Percentiles rank a stretch among this genome's conserved stretches.
phyloP scores from a whole-genome alignment of 2,888 invertebrate genomes.

The Drosophila subsilvestris region DNA sequence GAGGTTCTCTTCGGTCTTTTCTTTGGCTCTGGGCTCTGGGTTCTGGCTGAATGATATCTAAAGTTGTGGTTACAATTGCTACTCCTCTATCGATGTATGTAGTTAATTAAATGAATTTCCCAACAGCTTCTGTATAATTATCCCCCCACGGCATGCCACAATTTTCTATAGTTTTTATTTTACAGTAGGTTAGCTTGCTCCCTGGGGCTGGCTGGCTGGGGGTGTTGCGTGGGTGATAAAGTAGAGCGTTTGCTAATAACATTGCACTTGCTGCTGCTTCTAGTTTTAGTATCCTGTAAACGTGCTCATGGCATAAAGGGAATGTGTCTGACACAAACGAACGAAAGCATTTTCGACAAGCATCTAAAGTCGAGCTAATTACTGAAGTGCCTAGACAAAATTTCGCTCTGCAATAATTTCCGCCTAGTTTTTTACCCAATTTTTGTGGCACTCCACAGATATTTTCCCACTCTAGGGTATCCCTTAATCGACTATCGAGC shows the following conservation, averaged over 20 bases:
- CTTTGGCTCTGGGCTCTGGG: slow-evolving; percentile 15
- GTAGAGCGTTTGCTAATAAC: slow-evolving; percentile 59
- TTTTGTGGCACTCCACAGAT: background rate
- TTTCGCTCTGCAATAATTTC: too few relatives aligned
- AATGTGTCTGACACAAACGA: background rate
- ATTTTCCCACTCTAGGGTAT: background rate
- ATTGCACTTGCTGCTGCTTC: slow-evolving; percentile 54
- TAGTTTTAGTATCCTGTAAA: background rate
- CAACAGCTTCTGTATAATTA: slow-evolving; percentile 21
- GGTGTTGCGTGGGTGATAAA: slow-evolving; percentile 17
- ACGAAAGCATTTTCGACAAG: too few relatives aligned
- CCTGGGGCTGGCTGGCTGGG: background rate
- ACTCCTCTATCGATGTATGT: slow-evolving; percentile 2
- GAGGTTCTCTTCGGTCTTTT: slow-evolving; percentile 3
- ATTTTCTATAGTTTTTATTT: slow-evolving; percentile 11
- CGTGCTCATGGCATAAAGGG: background rate
- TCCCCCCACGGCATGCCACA: slow-evolving; percentile 12
- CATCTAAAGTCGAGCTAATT: too few relatives aligned
- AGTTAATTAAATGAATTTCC: slow-evolving; percentile 7
- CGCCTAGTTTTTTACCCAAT: background rate
- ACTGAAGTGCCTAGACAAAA: too few relatives aligned
- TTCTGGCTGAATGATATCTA: slow-evolving; percentile 18
- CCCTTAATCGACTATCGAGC: background rate
- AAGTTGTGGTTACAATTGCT: slow-evolving; percentile 18
- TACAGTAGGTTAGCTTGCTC: background rate